phyloP scores from a whole-genome alignment of 2,888 invertebrate species.

The Pantelozetes paolii region DNA sequence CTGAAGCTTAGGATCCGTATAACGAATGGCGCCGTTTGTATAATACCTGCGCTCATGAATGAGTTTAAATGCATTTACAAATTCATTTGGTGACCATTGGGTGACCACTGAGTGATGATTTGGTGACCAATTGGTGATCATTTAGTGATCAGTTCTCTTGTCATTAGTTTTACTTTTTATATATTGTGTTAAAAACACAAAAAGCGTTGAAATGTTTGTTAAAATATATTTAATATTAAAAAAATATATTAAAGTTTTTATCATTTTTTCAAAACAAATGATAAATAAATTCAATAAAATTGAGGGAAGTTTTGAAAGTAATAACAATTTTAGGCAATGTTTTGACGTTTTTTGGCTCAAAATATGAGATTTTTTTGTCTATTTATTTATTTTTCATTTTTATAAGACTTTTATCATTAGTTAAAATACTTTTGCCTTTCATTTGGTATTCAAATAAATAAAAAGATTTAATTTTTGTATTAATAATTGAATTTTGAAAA shows the following conservation, averaged over 20 bases:
- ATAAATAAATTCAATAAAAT: neutral
- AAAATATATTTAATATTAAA: constrained; percentile 2
- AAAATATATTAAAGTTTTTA: neutral
- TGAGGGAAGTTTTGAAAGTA: neutral
- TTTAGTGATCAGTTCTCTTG: neutral
- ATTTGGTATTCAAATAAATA: no score
- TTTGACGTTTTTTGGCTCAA: neutral
- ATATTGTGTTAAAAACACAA: neutral
- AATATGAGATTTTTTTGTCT: no score
- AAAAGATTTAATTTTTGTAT: no score
- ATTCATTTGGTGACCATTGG: constrained; percentile 39
- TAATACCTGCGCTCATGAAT: constrained; percentile 42
- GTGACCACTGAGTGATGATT: neutral
- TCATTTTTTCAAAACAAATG: constrained; percentile 2
- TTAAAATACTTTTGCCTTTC: no score
- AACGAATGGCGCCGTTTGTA: constrained; percentile 40
- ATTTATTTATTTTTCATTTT: no score
- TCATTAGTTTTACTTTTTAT: neutral
- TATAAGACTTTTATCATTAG: no score
- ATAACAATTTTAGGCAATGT: neutral
- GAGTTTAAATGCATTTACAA: constrained; percentile 41
- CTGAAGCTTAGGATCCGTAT: constrained; percentile 36
- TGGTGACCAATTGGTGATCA: neutral
- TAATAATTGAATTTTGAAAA: no score
- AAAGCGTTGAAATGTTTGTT: constrained; percentile 9